These are phyloP conservation scores for Protophormia terraenovae DNA, from an alignment of 2,888 invertebrate species.

Conservation along the genomic window DNA sequence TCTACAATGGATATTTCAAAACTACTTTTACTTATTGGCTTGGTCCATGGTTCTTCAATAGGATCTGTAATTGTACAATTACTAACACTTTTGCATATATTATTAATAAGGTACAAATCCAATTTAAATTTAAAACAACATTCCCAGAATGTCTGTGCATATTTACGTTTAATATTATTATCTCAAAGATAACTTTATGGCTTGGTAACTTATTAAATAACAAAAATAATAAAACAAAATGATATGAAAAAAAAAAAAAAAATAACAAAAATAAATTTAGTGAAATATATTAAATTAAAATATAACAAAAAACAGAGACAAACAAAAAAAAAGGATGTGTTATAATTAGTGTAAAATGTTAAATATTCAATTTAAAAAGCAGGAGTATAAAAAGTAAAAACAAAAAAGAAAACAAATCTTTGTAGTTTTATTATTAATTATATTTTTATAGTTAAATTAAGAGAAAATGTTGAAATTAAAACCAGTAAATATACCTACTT, in stretches of 20 bases:
- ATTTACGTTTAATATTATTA: conserved; percentile 42
- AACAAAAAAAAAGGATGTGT: conserved; percentile 48
- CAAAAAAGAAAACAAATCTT: conserved; percentile 3
- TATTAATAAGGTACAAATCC: conserved; percentile 55
- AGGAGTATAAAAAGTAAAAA: not conserved
- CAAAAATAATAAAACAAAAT: not conserved
- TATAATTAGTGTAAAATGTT: conserved; percentile 60
- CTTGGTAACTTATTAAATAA: conserved; percentile 40
- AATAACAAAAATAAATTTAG: conserved; percentile 28
- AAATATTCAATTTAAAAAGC: conserved; percentile 15
- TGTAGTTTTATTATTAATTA: conserved; percentile 65
- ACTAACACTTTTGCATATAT: conserved; percentile 23
- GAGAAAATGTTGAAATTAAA: not conserved
- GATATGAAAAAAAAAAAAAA: not conserved
- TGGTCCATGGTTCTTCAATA: conserved; percentile 45
- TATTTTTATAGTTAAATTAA: conserved; percentile 70
- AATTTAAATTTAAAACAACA: conserved; percentile 43
- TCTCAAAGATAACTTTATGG: conserved; percentile 70
- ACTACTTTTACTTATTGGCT: conserved; percentile 57
- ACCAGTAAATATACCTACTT: not conserved
- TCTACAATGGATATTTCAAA: conserved; percentile 49
- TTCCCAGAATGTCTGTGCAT: conserved; percentile 61
- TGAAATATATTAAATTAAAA: conserved; percentile 6
- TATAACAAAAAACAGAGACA: not conserved
- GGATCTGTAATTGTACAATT: conserved; percentile 56